Conservation (phyloP, 2,113 vertebrate species). For the Cyrtonyx montezumae region DNA sequence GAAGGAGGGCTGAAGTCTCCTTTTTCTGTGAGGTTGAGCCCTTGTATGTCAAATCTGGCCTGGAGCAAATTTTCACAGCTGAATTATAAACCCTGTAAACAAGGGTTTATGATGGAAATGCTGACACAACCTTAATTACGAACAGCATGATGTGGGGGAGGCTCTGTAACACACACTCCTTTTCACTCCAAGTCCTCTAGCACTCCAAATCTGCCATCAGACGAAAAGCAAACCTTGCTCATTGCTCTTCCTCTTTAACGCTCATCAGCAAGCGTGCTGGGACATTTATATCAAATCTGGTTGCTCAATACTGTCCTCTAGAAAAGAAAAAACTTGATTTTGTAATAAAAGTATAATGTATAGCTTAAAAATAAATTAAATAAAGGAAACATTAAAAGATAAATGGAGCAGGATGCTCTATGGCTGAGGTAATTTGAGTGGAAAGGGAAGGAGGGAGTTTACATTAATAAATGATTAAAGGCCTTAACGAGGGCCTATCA, state of each 20-base stretch:
- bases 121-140: slow-evolving; percentile 71
- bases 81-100: slow-evolving; percentile 70
- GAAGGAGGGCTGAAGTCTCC: background rate
- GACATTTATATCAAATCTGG: slow-evolving; percentile 45
- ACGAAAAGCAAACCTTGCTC: slow-evolving; percentile 12
- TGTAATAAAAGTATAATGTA: slow-evolving; percentile 83
- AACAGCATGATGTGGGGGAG: slow-evolving; percentile 50
- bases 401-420: slow-evolving; percentile 86
- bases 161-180: slow-evolving; percentile 53
- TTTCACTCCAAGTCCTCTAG: slow-evolving; percentile 34
- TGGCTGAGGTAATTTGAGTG: slow-evolving; percentile 86
- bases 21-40: slow-evolving; percentile 47
- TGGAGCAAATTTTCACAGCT: slow-evolving; percentile 67
- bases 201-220: slow-evolving; percentile 52
- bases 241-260: slow-evolving; percentile 18
- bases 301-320: slow-evolving; percentile 66
- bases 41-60: slow-evolving; percentile 60
- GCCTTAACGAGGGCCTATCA: slow-evolving; percentile 83
- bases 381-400: slow-evolving; percentile 88
- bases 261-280: slow-evolving; percentile 45
- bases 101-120: slow-evolving; percentile 68
- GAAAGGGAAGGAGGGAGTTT: slow-evolving; percentile 81
- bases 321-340: slow-evolving; percentile 74
- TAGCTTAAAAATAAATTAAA: slow-evolving; percentile 88
- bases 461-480: slow-evolving; percentile 90